A percentile compares a stretch with the other conserved stretches of the same genome.
Evolutionary conservation across 2,113 vertebrate genomes (phyloP).

Genomic region (Philantomba maxwellii): DNA sequence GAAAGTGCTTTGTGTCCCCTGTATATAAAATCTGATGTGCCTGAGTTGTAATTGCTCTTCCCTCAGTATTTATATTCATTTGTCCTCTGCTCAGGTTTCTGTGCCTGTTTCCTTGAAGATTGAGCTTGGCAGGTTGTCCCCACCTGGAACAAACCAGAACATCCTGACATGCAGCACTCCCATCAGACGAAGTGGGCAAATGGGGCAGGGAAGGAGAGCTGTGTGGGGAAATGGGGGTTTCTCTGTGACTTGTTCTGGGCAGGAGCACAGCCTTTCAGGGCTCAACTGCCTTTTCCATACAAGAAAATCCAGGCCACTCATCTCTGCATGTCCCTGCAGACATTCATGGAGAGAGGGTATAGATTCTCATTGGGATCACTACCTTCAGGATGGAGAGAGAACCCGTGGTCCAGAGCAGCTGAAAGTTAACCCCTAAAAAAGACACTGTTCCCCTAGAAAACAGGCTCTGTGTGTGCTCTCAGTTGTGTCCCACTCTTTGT

Average conservation of each 20-base stretch:
- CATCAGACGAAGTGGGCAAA: fast-evolving
- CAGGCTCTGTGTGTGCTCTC: not conserved
- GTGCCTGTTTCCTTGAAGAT: not conserved
- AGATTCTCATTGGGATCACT: not conserved
- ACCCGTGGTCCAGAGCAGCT: too few species aligned
- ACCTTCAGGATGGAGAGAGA: not conserved
- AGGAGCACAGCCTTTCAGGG: not conserved
- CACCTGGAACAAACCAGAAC: not conserved
- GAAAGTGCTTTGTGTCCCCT: not conserved
- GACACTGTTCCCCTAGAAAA: not conserved
- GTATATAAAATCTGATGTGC: not conserved
- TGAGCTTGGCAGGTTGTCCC: not conserved
- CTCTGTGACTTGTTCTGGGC: not conserved
- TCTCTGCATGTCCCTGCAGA: not conserved
- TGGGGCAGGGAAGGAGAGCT: not conserved
- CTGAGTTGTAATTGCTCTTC: not conserved
- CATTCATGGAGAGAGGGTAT: not conserved
- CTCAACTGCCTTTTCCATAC: not conserved
- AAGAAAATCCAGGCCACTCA: not conserved
- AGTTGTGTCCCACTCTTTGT: not conserved
- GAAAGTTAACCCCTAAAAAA: not conserved
- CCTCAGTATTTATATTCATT: not conserved
- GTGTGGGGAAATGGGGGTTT: not conserved
- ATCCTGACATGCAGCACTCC: not conserved
- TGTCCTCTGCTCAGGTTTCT: not conserved